Evolutionary conservation across 2,888 invertebrate genomes (phyloP).

Genomic region (Himalopsyche anomala): DNA sequence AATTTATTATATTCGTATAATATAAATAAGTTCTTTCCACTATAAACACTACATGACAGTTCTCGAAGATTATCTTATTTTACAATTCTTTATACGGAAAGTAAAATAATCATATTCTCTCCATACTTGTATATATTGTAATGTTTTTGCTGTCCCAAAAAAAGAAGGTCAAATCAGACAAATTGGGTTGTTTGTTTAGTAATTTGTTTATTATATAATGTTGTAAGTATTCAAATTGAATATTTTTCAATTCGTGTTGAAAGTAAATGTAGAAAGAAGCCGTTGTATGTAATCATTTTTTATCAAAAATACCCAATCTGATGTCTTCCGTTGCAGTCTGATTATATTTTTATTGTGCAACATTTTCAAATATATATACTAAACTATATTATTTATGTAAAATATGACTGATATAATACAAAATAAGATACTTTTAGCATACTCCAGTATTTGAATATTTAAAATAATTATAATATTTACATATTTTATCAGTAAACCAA

Average conservation of each 20-base stretch:
- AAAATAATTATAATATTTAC: slow-evolving; percentile 11
- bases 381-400: slow-evolving; percentile 14
- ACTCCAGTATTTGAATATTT: slow-evolving; percentile 11
- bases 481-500: slow-evolving; percentile 9
- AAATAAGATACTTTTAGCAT: slow-evolving; percentile 17
- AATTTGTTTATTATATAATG: too few relatives aligned
- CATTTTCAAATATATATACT: neutral
- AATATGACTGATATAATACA: slow-evolving; percentile 32
- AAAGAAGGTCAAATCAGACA: too few relatives aligned
- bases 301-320: neutral
- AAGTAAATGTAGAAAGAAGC: neutral
- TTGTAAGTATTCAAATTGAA: neutral
- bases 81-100: too few relatives aligned
- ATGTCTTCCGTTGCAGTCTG: neutral
- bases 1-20: too few relatives aligned
- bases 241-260: neutral
- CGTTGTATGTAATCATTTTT: neutral
- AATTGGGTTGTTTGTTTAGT: too few relatives aligned
- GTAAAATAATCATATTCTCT: too few relatives aligned
- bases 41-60: too few relatives aligned
- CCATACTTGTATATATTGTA: too few relatives aligned
- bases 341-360: neutral
- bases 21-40: too few relatives aligned
- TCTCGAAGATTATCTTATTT: too few relatives aligned
- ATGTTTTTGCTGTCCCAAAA: too few relatives aligned